These are phyloP conservation scores for Etheostoma spectabile DNA, from an alignment of 2,113 vertebrate species.

Conservation along the genomic window DNA sequence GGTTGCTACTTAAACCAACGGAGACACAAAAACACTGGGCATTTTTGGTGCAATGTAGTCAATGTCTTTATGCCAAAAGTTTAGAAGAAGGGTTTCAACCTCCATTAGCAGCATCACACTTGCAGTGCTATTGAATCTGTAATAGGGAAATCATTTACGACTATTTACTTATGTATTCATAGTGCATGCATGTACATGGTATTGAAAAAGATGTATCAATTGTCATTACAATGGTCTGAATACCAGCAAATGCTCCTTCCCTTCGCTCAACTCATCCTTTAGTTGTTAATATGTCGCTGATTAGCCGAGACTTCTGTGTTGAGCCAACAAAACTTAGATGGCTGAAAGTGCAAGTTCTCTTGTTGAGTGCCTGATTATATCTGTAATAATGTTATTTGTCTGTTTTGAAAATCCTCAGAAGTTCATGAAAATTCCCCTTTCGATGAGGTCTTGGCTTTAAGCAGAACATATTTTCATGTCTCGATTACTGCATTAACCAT, in stretches of 20 bases:
- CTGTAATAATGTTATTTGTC: neutral
- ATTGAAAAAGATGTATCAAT: constrained; percentile 5
- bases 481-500: constrained; percentile 5
- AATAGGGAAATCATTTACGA: constrained; percentile 32
- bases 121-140: constrained; percentile 48
- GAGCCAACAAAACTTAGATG: neutral
- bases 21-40: neutral
- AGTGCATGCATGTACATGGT: constrained; percentile 34
- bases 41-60: neutral
- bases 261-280: neutral
- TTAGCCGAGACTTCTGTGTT: neutral
- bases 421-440: constrained; percentile 20
- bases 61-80: neutral
- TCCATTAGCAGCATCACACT: constrained; percentile 14
- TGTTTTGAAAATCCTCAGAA: neutral
- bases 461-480: constrained; percentile 1
- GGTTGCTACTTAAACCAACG: constrained; percentile 27
- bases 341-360: constrained; percentile 19
- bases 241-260: constrained; percentile 14
- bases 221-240: constrained; percentile 42
- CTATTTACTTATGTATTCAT: constrained; percentile 8
- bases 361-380: constrained; percentile 21
- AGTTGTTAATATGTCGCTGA: constrained; percentile 14
- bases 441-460: constrained; percentile 20
- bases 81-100: neutral